Conservation (phyloP, 2,888 invertebrate genomes). For the Polyommatus icarus region DNA sequence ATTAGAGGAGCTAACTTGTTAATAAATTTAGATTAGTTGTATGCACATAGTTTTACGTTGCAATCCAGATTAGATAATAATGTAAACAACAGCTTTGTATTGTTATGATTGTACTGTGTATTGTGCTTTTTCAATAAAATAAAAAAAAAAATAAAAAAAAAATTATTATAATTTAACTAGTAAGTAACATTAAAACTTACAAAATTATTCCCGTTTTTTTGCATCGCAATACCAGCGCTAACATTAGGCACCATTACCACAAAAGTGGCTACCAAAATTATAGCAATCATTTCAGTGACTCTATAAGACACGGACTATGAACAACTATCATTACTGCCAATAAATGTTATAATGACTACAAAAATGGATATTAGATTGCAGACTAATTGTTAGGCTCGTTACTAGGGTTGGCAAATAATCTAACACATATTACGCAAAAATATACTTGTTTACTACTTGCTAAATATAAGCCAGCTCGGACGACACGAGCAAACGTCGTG, state of each 20-base stretch:
- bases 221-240: neutral
- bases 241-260: neutral
- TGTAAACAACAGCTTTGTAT: no score
- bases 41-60: no score
- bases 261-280: constrained; percentile 31
- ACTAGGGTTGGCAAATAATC: constrained; percentile 36
- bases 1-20: no score
- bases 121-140: no score
- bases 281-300: constrained; percentile 18
- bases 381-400: neutral
- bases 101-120: no score
- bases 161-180: no score
- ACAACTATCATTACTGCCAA: neutral
- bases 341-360: constrained; percentile 5
- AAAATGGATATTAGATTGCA: constrained; percentile 2
- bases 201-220: constrained; percentile 28
- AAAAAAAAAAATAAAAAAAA: no score
- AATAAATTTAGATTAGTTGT: no score
- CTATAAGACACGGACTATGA: neutral
- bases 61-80: no score
- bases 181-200: constrained; percentile 31
- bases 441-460: neutral
- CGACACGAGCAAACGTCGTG: no score
- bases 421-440: neutral
- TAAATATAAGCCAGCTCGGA: no score